Percentiles rank a stretch among this genome's conserved stretches.
Conservation (phyloP, 1,140 invertebrate species). For the Drosophila nigromelanica region DNA sequence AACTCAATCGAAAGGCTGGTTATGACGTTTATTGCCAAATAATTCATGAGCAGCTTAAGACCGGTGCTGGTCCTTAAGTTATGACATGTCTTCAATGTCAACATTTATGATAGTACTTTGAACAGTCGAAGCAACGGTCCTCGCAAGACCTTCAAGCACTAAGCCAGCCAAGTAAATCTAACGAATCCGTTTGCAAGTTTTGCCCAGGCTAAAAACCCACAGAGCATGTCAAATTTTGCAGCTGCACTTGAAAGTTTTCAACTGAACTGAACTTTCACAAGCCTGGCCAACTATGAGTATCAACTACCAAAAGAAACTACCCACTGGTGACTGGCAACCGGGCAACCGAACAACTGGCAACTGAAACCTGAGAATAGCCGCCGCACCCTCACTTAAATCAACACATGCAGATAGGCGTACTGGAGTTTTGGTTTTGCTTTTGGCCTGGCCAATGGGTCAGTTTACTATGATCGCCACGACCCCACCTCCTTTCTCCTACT, state of each 20-base stretch:
- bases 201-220: conserved; percentile 23
- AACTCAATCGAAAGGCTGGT: conserved; percentile 27
- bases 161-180: conserved; percentile 48
- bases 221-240: conserved; percentile 50
- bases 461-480: background rate
- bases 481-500: background rate
- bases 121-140: background rate
- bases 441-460: conserved; percentile 31
- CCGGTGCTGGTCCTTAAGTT: conserved; percentile 20
- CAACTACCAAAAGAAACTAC: conserved; percentile 3
- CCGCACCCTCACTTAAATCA: background rate
- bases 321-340: conserved; percentile 6
- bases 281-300: conserved; percentile 28
- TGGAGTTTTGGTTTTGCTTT: background rate
- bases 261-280: conserved; percentile 56
- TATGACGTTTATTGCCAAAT: conserved; percentile 36
- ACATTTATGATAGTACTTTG: conserved; percentile 32
- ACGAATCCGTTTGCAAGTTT: conserved; percentile 62
- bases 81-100: conserved; percentile 38
- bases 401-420: conserved; percentile 21
- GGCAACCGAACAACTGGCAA: conserved; percentile 12
- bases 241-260: conserved; percentile 73
- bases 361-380: conserved; percentile 33
- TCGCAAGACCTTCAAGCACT: background rate
- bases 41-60: conserved; percentile 21